A percentile compares a stretch with the other conserved stretches of the same genome.
Conservation (phyloP, 2,888 invertebrate genomes). For the Heliconius aoede region DNA sequence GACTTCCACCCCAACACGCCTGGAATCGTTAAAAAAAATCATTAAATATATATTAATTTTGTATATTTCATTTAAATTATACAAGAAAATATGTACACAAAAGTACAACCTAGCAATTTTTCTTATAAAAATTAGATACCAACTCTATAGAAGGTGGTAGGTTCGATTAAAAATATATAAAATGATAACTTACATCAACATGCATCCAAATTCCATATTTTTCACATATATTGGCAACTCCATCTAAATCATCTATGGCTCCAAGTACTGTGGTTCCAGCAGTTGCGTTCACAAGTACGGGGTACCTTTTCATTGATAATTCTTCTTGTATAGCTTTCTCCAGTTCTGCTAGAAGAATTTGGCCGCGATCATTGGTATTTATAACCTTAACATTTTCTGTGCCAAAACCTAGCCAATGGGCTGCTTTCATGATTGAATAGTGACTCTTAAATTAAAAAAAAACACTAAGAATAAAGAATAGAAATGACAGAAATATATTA, state of each 20-base stretch:
- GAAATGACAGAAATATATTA: neutral
- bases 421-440: conserved; percentile 92
- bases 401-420: conserved; percentile 93
- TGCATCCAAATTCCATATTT: conserved; percentile 90
- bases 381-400: conserved; percentile 87
- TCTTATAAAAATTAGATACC: neutral
- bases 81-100: neutral
- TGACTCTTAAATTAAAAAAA: conserved; percentile 83
- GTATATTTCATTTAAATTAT: too few relatives aligned
- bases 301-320: conserved; percentile 76
- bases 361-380: conserved; percentile 86
- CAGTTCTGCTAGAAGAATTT: conserved; percentile 86
- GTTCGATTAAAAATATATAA: neutral
- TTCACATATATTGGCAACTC: conserved; percentile 87
- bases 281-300: conserved; percentile 89
- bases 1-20: conserved; percentile 92
- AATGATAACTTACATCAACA: conserved; percentile 86
- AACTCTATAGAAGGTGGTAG: neutral
- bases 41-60: neutral
- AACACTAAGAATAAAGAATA: neutral
- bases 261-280: conserved; percentile 93
- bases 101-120: too few relatives aligned
- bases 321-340: conserved; percentile 82
- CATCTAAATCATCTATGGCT: conserved; percentile 89
- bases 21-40: conserved; percentile 59